Evolutionary conservation across 2,888 invertebrate genomes (phyloP).

Genomic region (Diloba caeruleocephala): DNA sequence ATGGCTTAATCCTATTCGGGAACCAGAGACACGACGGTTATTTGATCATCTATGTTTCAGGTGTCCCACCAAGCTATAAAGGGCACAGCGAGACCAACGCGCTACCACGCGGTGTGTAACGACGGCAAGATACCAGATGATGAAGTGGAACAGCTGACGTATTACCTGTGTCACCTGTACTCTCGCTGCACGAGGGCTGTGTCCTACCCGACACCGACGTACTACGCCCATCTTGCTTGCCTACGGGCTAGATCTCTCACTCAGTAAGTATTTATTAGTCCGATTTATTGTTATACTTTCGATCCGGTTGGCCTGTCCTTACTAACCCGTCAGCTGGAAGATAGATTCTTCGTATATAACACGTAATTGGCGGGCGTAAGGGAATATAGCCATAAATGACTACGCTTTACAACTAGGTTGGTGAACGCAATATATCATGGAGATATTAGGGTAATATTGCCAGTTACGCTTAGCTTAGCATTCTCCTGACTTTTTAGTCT

Average conservation of each 20-base stretch:
- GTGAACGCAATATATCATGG: too few species aligned
- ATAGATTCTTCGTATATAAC: too few species aligned
- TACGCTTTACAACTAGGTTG: too few species aligned
- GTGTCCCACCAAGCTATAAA: constrained; percentile 92
- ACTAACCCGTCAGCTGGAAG: too few species aligned
- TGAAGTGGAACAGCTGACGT: constrained; percentile 93
- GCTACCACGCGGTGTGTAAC: constrained; percentile 95
- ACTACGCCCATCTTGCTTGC: constrained; percentile 96
- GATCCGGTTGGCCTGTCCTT: too few species aligned
- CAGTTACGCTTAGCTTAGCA: too few species aligned
- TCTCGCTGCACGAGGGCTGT: constrained; percentile 95
- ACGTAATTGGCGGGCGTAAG: too few species aligned
- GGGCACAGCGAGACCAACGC: constrained; percentile 95
- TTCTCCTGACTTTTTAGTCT: too few species aligned
- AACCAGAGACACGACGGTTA: neutral
- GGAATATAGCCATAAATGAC: too few species aligned
- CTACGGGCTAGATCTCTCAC: constrained; percentile 90
- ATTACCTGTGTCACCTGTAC: constrained; percentile 95
- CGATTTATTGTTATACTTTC: neutral
- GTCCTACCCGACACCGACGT: constrained; percentile 96
- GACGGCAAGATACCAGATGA: constrained; percentile 92
- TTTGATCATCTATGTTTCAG: constrained; percentile 55
- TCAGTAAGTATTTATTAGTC: constrained; percentile 69
- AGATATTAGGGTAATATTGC: too few species aligned
- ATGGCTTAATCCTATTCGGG: too few species aligned